Base-by-base conservation (phyloP, 2,113 vertebrate genomes). In the Clarias batrachus region DNA sequence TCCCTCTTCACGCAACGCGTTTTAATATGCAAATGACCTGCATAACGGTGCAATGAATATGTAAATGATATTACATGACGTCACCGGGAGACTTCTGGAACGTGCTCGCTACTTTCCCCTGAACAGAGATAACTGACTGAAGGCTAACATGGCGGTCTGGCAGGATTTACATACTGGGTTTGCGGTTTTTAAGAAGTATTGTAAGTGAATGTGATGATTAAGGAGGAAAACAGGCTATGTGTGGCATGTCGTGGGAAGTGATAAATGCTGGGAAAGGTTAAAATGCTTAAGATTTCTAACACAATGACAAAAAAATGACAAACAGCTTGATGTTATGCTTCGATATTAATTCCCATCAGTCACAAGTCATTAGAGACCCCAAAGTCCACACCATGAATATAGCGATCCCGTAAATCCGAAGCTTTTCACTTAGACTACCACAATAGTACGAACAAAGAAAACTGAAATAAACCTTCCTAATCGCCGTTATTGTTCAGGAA, bases 381-480 rank as follows among this genome's bases (percentile, higher is more conserved):
- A 86, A 90, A 88, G 88, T 88, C 82, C 76, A 88, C 82, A 82
- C 70, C 77, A 86, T 48, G 37, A 81, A 79, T 74, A 65, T 59
- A 25, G 7, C 48, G 83, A 84, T 76, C 70, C 62, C 17, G 0
- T 82, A 65, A 81, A 73, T 13, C 65, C 27, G 78, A 84, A 56
- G 87, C 82, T 77, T 37, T 30, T n/a, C 85, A 57, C 0, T 54
- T 4, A 82, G 11, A 68, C 57, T 48, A 3, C 21, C 30, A 77
- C 60, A 37, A 52, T 30, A 66, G 17, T 14, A 66, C 21, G 54
- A 57, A 60, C 3, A 84, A 60, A 70, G 33, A 30, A 23, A 73
- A 52, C 11, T 57, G 70, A 19, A 27, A 63, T 19, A 33, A 76
- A 87, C 25, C 0, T 74, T 84, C 27, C 56, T 37, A 74, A 33